Base-by-base conservation (phyloP, 2,888 invertebrate species). In the Ormyrus pomaceus region DNA sequence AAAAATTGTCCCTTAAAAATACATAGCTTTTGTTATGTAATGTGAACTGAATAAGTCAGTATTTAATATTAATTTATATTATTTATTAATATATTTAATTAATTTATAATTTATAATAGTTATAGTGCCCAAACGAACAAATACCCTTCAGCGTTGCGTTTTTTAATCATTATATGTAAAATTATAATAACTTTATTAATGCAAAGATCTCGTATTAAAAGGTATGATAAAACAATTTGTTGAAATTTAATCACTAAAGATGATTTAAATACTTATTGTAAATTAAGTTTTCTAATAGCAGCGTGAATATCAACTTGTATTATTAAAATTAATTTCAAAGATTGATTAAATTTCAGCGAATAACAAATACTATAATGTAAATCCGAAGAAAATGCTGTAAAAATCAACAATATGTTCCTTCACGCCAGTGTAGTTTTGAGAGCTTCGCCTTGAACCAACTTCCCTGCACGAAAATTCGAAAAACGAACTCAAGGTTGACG, bases 371-470 rank as follows among this genome's bases (percentile, higher is more conserved):
- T 73, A 48, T 45, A 48, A 64, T 64, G 46, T 79, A 69, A 79
- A 79, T 74, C 19, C 50, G 50, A 72, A 79, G 34, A 34, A 61
- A 46, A 69, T 51, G 61, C 50, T 71, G 61, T 66, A 79, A 71
- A 75, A 11, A 64, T 65, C 69, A 76, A 46, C 56, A 61, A 50
- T 45, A 79, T 70, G 79, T 79, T 79, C 79, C 74, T 79, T 70
- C 74, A 74, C 51, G 34, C 59, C 48, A 55, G 59, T 65, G 61
- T 70, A 75, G 48, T 73, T 72, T 69, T 64, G 51, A 51, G 34
- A 74, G 74, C 64, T 69, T 79, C 56, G 64, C 79, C 69, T 70
- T 74, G 46, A 64, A 70, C 50, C 48, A 55, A 59, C 45, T 71
- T 13, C 7, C 56, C 58, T n/a, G 34, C 51, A n/a, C 10, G 56